Conservation (phyloP, 2,888 invertebrate species). For the Pimpla rufipes region DNA sequence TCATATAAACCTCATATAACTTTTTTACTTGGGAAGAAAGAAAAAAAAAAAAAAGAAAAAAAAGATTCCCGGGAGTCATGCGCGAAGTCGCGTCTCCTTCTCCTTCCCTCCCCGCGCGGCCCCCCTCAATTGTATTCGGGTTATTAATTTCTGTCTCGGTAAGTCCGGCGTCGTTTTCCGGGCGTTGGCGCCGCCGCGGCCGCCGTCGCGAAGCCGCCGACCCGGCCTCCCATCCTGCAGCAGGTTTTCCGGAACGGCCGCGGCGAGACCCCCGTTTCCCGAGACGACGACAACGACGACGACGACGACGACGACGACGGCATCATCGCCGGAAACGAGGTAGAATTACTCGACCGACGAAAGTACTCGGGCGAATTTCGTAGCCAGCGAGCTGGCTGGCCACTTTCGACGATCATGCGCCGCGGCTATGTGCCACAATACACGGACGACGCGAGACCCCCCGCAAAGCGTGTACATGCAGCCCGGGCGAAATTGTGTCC, state of each 20-base stretch:
- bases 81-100: conserved; percentile 1
- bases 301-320: conserved; percentile 44
- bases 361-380: conserved; percentile 60
- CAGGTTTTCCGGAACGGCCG: conserved; percentile 43
- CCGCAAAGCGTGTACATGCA: background rate
- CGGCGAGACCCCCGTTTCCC: conserved; percentile 24
- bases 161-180: conserved; percentile 58
- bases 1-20: too few species aligned
- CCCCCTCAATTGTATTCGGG: conserved; percentile 71
- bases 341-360: conserved; percentile 65
- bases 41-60: conserved; percentile 34
- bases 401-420: conserved; percentile 44
- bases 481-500: conserved; percentile 33
- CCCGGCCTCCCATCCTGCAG: conserved; percentile 22
- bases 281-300: conserved; percentile 32
- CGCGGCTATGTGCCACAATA: background rate
- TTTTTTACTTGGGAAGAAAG: too few species aligned
- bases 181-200: conserved; percentile 56
- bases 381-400: conserved; percentile 56
- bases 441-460: background rate
- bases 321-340: conserved; percentile 67
- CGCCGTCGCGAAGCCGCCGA: conserved; percentile 27
- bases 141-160: conserved; percentile 74
- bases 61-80: conserved; percentile 38
- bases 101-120: background rate